Percentiles rank a stretch among this genome's conserved stretches.
phyloP scores from a whole-genome alignment of 2,888 invertebrate species.

The Parnassius mnemosyne region DNA sequence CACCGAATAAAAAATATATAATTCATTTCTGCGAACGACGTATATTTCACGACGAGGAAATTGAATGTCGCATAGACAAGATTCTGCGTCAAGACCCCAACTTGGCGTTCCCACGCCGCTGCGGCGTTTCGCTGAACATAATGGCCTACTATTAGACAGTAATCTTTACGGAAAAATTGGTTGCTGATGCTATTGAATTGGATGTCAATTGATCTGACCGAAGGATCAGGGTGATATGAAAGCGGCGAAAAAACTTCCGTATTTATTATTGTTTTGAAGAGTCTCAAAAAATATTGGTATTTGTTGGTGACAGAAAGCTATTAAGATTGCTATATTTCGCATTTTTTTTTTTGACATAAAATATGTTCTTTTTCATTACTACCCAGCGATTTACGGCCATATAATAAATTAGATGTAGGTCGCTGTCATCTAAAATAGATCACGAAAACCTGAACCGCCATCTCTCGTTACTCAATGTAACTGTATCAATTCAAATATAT shows the following conservation, averaged over 20 bases:
- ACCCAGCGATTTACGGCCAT: too few relatives aligned
- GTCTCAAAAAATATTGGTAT: neutral
- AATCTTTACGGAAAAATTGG: slow-evolving; percentile 8
- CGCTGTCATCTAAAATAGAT: too few relatives aligned
- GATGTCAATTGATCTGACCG: slow-evolving; percentile 15
- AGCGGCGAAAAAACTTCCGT: neutral
- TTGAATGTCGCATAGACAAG: slow-evolving; percentile 37
- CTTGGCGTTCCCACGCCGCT: slow-evolving; percentile 1
- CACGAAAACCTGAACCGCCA: too few relatives aligned
- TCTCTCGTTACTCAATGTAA: too few relatives aligned
- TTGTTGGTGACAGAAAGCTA: neutral
- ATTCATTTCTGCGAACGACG: slow-evolving; percentile 31
- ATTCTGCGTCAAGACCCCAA: slow-evolving; percentile 14
- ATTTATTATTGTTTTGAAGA: too few relatives aligned
- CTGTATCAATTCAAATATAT: too few relatives aligned
- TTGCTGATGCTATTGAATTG: slow-evolving; percentile 1
- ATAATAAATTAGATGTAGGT: too few relatives aligned
- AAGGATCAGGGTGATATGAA: neutral
- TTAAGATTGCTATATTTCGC: neutral
- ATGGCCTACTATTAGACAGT: slow-evolving; percentile 13
- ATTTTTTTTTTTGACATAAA: too few relatives aligned
- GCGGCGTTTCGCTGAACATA: neutral
- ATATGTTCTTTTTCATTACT: too few relatives aligned
- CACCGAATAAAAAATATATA: slow-evolving; percentile 26
- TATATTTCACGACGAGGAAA: slow-evolving; percentile 37